These are phyloP conservation scores for Crypturellus undulatus DNA, from an alignment of 2,113 vertebrate species.

Conservation along the genomic window DNA sequence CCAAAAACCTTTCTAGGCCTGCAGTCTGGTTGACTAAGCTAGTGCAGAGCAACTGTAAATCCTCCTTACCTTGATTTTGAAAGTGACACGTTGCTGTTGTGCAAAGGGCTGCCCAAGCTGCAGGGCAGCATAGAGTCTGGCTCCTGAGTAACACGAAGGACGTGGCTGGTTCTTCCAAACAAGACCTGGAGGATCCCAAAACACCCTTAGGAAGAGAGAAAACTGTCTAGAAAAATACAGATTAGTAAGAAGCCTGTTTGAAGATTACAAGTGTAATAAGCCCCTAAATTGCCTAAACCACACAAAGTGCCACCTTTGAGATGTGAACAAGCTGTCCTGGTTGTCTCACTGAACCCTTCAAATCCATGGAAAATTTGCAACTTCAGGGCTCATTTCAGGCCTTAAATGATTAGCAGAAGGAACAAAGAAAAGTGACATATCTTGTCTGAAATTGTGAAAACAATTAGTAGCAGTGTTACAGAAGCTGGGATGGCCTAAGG, in stretches of 20 bases:
- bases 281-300: neutral
- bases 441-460: neutral
- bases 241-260: neutral
- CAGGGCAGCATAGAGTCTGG: neutral
- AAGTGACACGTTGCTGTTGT: neutral
- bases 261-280: neutral
- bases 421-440: neutral
- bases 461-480: accelerated
- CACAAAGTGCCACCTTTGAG: neutral
- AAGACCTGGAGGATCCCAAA: neutral
- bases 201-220: neutral
- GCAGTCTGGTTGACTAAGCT: neutral
- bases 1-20: neutral
- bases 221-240: neutral
- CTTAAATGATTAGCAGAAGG: neutral
- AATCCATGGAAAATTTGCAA: neutral
- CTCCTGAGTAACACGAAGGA: neutral
- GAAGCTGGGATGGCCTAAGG: neutral
- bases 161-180: neutral
- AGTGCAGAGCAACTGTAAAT: neutral
- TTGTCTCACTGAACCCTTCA: neutral
- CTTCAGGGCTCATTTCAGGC: neutral
- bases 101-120: neutral
- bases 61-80: neutral
- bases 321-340: neutral